Percentiles rank a stretch among this genome's conserved stretches.
Evolutionary conservation across 2,113 vertebrate species (phyloP).

Genomic region (Odontophorus gujanensis): DNA sequence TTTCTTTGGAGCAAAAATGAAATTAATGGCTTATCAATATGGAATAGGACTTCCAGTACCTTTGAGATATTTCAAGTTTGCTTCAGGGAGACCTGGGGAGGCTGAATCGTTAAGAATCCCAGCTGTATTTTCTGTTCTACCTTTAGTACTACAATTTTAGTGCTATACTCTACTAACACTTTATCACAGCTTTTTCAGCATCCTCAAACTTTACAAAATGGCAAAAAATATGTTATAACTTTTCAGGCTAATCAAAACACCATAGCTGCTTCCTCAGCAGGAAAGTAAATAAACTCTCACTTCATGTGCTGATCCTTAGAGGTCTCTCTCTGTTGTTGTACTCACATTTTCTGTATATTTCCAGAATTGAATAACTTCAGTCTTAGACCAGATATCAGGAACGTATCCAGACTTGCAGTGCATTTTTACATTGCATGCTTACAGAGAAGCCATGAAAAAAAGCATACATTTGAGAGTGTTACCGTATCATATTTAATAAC

Average conservation of each 20-base stretch:
- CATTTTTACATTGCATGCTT: neutral
- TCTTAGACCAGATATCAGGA: neutral
- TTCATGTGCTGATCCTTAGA: constrained; percentile 15
- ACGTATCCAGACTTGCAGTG: neutral
- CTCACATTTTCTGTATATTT: neutral
- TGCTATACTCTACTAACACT: neutral
- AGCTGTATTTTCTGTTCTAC: neutral
- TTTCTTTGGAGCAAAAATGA: constrained; percentile 33
- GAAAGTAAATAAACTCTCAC: neutral
- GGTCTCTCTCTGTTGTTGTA: neutral
- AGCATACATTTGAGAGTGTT: neutral
- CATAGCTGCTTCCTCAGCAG: neutral
- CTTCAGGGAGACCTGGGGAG: neutral
- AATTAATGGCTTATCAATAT: constrained; percentile 30
- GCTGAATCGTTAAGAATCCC: neutral
- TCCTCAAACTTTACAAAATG: constrained; percentile 2
- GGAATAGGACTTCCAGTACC: neutral
- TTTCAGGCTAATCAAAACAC: constrained; percentile 23
- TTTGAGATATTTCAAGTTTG: constrained; percentile 23
- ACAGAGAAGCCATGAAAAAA: neutral
- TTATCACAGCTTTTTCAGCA: constrained; percentile 15
- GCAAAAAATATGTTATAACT: constrained; percentile 8
- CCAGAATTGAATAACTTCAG: neutral
- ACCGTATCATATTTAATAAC: neutral
- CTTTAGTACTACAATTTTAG: neutral